A percentile compares a stretch with the other conserved stretches of the same genome.
These are phyloP conservation scores for Cylloceria caligata DNA, from an alignment of 2,888 invertebrate species.

Conservation along the genomic window DNA sequence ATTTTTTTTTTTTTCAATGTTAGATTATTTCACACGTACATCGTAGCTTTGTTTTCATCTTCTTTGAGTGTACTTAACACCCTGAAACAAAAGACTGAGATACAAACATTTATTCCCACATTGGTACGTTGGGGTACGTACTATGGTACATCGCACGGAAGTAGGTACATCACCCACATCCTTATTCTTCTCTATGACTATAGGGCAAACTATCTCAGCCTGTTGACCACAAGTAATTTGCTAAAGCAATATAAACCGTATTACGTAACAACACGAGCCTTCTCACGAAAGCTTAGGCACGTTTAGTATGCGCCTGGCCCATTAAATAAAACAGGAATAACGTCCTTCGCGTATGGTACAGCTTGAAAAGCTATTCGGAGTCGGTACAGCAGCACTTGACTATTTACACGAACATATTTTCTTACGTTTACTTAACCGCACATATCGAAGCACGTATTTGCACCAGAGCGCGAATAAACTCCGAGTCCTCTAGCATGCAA, in stretches of 20 bases:
- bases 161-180: background rate
- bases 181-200: background rate
- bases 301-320: background rate
- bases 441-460: slow-evolving; percentile 37
- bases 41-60: no score
- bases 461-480: slow-evolving; percentile 51
- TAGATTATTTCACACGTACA: no score
- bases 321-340: slow-evolving; percentile 32
- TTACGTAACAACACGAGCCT: slow-evolving; percentile 8
- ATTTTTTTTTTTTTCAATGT: no score
- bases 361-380: slow-evolving; percentile 4
- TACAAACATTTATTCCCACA: no score
- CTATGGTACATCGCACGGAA: background rate
- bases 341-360: background rate
- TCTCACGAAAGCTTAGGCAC: background rate
- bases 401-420: slow-evolving; percentile 19
- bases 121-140: background rate
- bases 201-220: background rate
- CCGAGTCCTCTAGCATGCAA: slow-evolving; percentile 1
- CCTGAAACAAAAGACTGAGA: no score
- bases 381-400: background rate
- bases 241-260: background rate
- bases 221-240: slow-evolving; percentile 14
- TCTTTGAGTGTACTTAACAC: no score
- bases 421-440: slow-evolving; percentile 10